A percentile compares a stretch with the other conserved stretches of the same genome.
These are phyloP conservation scores for Drosophila basisetae DNA, from an alignment of 2,888 invertebrate genomes.

Conservation along the genomic window DNA sequence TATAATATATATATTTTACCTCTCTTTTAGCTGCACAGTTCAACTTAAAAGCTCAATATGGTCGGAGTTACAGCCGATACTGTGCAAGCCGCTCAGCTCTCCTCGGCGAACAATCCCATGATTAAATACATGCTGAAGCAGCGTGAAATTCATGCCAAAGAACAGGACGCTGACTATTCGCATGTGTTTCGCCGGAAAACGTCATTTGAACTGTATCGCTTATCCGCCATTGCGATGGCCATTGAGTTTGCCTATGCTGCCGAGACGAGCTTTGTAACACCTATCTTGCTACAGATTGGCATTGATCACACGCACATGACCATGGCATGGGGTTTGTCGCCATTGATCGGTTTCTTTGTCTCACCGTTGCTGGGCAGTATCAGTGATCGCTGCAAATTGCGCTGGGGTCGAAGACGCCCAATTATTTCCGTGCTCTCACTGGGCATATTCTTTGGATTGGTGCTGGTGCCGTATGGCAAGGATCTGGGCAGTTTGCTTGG, in stretches of 20 bases:
- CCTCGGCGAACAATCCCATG: conserved; percentile 82
- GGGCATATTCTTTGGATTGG: conserved; percentile 87
- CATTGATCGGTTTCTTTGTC: conserved; percentile 84
- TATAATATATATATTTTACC: not conserved
- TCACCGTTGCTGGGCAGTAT: conserved; percentile 87
- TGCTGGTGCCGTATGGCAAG: conserved; percentile 88
- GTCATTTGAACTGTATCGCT: conserved; percentile 82
- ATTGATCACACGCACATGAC: conserved; percentile 88
- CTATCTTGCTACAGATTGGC: conserved; percentile 88
- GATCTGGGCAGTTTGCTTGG: conserved; percentile 87
- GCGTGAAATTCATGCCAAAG: conserved; percentile 83
- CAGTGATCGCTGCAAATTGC: conserved; percentile 87
- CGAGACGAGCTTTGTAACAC: conserved; percentile 89
- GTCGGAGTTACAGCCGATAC: conserved; percentile 79
- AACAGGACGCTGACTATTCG: conserved; percentile 84
- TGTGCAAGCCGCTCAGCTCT: conserved; percentile 67
- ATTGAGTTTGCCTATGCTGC: conserved; percentile 89
- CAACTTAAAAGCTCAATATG: conserved; percentile 65
- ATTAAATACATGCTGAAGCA: conserved; percentile 84
- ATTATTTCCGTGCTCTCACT: conserved; percentile 87
- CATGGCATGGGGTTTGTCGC: conserved; percentile 85
- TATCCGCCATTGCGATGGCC: conserved; percentile 85
- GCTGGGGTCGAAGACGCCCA: conserved; percentile 87
- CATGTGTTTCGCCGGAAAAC: conserved; percentile 85
- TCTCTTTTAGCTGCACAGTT: conserved; percentile 18